Evolutionary conservation across 2,113 vertebrate genomes (phyloP), one percentile per base, ranked within the genome.

Genomic region (Salminus brasiliensis): DNA sequence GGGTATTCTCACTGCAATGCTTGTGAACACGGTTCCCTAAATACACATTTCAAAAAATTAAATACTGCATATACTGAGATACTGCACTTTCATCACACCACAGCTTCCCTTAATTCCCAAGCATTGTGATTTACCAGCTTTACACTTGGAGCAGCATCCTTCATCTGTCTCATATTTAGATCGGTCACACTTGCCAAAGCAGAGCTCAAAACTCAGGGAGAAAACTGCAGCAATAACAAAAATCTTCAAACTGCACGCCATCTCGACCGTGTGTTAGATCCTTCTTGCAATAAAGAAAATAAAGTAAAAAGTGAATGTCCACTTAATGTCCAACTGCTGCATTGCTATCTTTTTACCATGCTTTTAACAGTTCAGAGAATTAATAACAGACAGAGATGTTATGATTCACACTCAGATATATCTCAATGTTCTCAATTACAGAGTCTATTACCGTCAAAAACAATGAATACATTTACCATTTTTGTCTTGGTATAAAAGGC

Each of bases 101-200:
- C 11, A 52, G 18, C 21, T 21, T 18, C 43, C 11, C 12, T 2
- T 21, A n/a, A 1, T 21, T 52, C 47, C 18, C 47, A 52, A 21
- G 21, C 3, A 1, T 67, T 27, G 6, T 76, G 53, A 32, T 53
- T 13, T 76, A 76, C 74, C 74, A 2, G 74, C 21, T 4, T 21
- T n/a, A 76, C 74, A 76, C 74, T 39, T 76, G 23, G 62, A 18
- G 30, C 74, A 76, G 0, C 74, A 76, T 39, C 67, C 47, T 76
- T 62, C 74, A 4, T 76, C 7, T 12, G 27, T 16, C 16, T 76
- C 62, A 55, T 76, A 67, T 49, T 66, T 32, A 53, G 60, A 62
- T 49, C 5, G 16, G 5, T 45, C 30, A 67, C 74, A 76, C 5
- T 10, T 6, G 9, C 74, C 21, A 16, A 67, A 67, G 13, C 74